Evolutionary conservation across 2,888 invertebrate genomes (phyloP).

Genomic region (Campoletis raptor): DNA sequence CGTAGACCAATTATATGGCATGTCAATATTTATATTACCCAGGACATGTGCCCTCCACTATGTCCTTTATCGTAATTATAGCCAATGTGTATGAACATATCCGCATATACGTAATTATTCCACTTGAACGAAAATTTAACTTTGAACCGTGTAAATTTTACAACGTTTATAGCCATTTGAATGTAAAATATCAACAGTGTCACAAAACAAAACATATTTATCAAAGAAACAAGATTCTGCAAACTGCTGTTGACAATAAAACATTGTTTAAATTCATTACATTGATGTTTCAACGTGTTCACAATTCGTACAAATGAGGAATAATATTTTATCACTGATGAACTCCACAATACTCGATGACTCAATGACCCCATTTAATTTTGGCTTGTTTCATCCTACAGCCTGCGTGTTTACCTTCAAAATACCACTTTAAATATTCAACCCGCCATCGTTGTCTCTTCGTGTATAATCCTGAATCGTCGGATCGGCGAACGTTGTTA

Average conservation of each 20-base stretch:
- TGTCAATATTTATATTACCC: constrained; percentile 52
- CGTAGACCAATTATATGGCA: constrained; percentile 13
- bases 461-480: constrained; percentile 16
- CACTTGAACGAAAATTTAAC: constrained; percentile 13
- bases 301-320: constrained; percentile 5
- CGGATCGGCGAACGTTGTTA: constrained; percentile 40
- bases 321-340: constrained; percentile 22
- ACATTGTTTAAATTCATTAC: constrained; percentile 10
- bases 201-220: constrained; percentile 35
- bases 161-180: background rate
- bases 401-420: constrained; percentile 26
- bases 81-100: background rate
- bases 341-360: constrained; percentile 6
- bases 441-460: constrained; percentile 14
- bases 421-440: constrained; percentile 3
- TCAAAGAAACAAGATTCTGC: constrained; percentile 16
- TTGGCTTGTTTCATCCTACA: constrained; percentile 6
- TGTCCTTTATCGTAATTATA: background rate
- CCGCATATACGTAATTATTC: constrained; percentile 12
- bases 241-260: constrained; percentile 8
- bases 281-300: background rate
- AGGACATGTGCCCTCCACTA: background rate
- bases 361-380: constrained; percentile 47
- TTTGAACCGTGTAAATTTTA: constrained; percentile 11
- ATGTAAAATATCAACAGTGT: constrained; percentile 6